A percentile compares a stretch with the other conserved stretches of the same genome.
These are phyloP conservation scores for Lacerta agilis DNA, from an alignment of 2,797 vertebrate species.

Conservation along the genomic window DNA sequence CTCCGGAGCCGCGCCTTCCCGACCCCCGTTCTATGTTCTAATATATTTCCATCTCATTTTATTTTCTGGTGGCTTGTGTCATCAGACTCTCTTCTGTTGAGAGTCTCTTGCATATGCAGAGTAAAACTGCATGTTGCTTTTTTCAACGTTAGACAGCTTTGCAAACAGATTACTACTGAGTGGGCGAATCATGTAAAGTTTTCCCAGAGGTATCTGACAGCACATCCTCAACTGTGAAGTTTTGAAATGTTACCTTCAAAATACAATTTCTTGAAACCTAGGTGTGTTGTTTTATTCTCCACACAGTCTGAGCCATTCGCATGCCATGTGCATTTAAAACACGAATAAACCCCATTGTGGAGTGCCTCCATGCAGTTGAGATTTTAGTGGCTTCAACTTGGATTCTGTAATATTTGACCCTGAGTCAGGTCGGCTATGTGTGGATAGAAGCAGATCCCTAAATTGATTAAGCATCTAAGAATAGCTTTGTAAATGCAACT, in stretches of 20 bases:
- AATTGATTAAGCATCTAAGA: background rate
- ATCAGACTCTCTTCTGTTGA: background rate
- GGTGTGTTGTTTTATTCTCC: background rate
- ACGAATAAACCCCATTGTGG: background rate
- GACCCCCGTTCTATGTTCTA: background rate
- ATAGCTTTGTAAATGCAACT: rapidly evolving
- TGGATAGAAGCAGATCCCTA: background rate
- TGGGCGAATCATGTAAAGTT: background rate
- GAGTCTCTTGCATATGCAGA: background rate
- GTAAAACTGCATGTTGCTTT: background rate
- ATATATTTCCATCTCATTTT: background rate
- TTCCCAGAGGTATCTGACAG: slow-evolving; percentile 8
- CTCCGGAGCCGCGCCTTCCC: no score
- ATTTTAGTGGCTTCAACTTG: background rate
- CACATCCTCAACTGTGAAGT: background rate
- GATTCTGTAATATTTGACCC: background rate
- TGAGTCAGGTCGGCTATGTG: background rate
- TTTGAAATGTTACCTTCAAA: background rate
- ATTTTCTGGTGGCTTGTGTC: background rate
- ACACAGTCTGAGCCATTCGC: background rate
- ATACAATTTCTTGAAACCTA: background rate
- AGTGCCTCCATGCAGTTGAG: background rate
- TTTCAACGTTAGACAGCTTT: slow-evolving; percentile 3
- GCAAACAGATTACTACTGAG: slow-evolving; percentile 1
- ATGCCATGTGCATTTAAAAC: background rate